Conservation (phyloP, 2,888 invertebrate species). For the Tupiocoris notatus region DNA sequence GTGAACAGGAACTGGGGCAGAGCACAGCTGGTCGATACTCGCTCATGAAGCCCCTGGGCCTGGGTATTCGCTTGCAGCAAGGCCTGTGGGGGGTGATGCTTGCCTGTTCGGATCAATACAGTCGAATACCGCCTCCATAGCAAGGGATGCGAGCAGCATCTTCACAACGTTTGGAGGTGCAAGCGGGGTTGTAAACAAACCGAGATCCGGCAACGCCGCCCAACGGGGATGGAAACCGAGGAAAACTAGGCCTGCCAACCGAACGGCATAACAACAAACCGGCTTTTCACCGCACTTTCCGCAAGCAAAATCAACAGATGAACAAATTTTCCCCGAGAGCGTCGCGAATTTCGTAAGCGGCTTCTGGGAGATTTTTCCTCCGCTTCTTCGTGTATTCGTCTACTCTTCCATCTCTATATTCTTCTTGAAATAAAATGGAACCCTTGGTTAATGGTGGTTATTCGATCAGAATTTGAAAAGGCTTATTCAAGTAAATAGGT, state of each 20-base stretch:
- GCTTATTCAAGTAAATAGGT: too few species aligned
- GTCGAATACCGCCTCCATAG: not conserved
- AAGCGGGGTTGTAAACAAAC: constrained; percentile 38
- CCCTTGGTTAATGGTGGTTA: too few species aligned
- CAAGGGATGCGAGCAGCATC: not conserved
- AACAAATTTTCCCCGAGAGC: too few species aligned
- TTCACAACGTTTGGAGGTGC: not conserved
- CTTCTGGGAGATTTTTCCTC: too few species aligned
- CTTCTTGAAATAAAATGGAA: too few species aligned
- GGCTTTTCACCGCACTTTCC: constrained; percentile 11
- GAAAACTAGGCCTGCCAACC: constrained; percentile 16
- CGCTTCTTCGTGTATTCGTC: too few species aligned
- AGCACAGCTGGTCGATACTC: constrained; percentile 38
- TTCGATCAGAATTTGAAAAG: too few species aligned
- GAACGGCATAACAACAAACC: constrained; percentile 33
- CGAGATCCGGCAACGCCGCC: constrained; percentile 34
- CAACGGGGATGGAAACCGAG: not conserved
- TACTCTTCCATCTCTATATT: too few species aligned
- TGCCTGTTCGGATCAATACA: not conserved
- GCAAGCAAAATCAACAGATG: not conserved
- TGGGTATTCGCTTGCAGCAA: too few species aligned
- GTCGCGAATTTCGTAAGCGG: too few species aligned
- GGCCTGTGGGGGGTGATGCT: constrained; percentile 4
- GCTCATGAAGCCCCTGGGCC: not conserved
- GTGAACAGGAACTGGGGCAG: constrained; percentile 28